phyloP scores from a whole-genome alignment of 1,140 invertebrate species.

The Sycobia sp. region DNA sequence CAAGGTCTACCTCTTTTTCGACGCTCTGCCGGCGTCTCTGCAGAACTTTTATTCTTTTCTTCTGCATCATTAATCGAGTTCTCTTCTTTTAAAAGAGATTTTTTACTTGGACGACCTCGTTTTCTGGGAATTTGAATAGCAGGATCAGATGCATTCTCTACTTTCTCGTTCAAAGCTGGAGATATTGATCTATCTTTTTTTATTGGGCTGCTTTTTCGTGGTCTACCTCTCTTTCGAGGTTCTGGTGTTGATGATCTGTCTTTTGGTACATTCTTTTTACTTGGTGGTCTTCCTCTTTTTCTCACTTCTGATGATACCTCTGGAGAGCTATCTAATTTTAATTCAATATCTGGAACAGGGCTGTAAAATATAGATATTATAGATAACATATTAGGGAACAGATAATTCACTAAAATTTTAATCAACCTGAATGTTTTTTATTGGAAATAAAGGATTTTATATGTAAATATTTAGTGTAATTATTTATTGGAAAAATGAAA shows the following conservation, averaged over 20 bases:
- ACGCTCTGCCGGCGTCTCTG: neutral
- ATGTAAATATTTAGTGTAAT: neutral
- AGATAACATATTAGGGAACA: too few relatives aligned
- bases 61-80: neutral
- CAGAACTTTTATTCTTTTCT: neutral
- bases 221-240: slow-evolving; percentile 44
- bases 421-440: too few relatives aligned
- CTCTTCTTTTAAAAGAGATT: neutral
- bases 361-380: neutral
- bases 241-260: slow-evolving; percentile 5
- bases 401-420: too few relatives aligned
- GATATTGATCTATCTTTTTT: neutral
- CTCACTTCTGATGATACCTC: slow-evolving; percentile 3
- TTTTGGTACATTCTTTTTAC: slow-evolving; percentile 24
- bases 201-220: slow-evolving; percentile 32
- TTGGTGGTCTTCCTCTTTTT: slow-evolving; percentile 30
- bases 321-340: slow-evolving; percentile 23
- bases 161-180: slow-evolving; percentile 5
- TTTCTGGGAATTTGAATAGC: neutral
- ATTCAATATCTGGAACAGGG: neutral
- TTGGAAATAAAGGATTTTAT: too few relatives aligned
- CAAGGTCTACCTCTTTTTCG: slow-evolving; percentile 12
- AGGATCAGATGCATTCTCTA: neutral
- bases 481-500: too few relatives aligned
- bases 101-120: slow-evolving; percentile 15